These are phyloP conservation scores for Epinotia bilunana DNA, from an alignment of 2,888 invertebrate species.

Conservation along the genomic window DNA sequence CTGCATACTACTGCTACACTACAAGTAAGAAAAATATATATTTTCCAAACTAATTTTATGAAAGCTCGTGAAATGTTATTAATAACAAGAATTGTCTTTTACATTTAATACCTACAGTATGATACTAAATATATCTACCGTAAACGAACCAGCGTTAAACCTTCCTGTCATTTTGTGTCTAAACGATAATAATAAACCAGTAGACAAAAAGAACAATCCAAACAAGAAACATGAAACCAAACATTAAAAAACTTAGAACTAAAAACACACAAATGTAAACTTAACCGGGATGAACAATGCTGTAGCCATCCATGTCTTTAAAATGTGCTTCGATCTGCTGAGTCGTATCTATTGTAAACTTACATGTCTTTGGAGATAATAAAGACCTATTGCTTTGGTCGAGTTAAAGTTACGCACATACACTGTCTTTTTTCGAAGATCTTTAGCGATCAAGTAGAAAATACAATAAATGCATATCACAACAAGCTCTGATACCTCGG, in stretches of 20 bases:
- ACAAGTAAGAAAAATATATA: conserved; percentile 83
- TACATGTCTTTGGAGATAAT: conserved; percentile 52
- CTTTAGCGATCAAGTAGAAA: conserved; percentile 49
- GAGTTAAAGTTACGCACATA: conserved; percentile 42
- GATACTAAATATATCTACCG: conserved; percentile 57
- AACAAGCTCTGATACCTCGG: conserved; percentile 59
- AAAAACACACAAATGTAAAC: conserved; percentile 71
- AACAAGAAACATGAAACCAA: conserved; percentile 56
- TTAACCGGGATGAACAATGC: conserved; percentile 64
- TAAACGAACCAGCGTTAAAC: conserved; percentile 61
- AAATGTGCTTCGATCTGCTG: conserved; percentile 70
- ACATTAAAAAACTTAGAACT: conserved; percentile 59
- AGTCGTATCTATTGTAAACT: conserved; percentile 52
- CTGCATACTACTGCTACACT: conserved; percentile 68
- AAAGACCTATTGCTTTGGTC: conserved; percentile 61
- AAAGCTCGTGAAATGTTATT: conserved; percentile 80
- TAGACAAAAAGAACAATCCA: conserved; percentile 61
- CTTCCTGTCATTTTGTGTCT: conserved; percentile 42
- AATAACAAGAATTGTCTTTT: conserved; percentile 82
- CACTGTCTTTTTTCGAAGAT: conserved; percentile 59
- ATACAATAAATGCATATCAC: conserved; percentile 70
- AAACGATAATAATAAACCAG: conserved; percentile 46
- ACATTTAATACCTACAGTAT: conserved; percentile 67
- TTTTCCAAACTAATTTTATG: conserved; percentile 72
- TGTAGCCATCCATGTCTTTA: conserved; percentile 74